Base-by-base conservation (phyloP, 2,888 invertebrate genomes). In the Cecidostiba fungosa region DNA sequence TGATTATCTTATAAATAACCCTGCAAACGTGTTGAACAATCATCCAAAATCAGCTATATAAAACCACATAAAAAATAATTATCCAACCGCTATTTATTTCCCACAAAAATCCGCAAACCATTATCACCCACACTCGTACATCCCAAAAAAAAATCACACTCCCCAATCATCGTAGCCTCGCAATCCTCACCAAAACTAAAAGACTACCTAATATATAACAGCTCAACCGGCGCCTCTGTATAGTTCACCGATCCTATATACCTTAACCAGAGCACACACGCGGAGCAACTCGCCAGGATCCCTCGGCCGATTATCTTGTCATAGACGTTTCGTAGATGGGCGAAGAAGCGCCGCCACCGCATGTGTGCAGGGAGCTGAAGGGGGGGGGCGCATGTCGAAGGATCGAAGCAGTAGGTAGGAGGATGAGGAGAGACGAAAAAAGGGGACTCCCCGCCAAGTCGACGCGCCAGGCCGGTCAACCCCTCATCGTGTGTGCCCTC, bases 251-350 rank as follows among this genome's bases (percentile, higher is more conserved):
- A 10, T 39, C 39, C 39, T 39, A 50, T 19, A 50, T 19, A 50
- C 19, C 50, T 19, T 19, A 50, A 50, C 50, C 50, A 5, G 5
- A 50, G 77, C 77, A 83, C 72, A 50, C 62, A 70, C 36, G 54
- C 62, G 29, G 59, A 19, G 74, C 43, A 19, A 14, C 26, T 29
- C 6, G 36, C 73, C 19, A 43, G 76, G 66, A 79, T 74, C 82
- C 82, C 79, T 82, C 85, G 85, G 32, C 88, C 90, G 91, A 92
- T 92, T 92, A 92, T 92, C 92, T 90, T 89, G 91, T 92, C 91
- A 91, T 89, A 90, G 91, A 90, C 88, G 90, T 88, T 90, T 90
- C 87, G 88, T 87, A 89, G 88, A 88, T 85, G 87, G 85, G 69
- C 77, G 59, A 81, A 76, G 78, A 73, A 72, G 72, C 59, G 19